A percentile compares a stretch with the other conserved stretches of the same genome.
These are phyloP conservation scores for Bubo bubo DNA, from an alignment of 2,113 vertebrate genomes.

Conservation along the genomic window DNA sequence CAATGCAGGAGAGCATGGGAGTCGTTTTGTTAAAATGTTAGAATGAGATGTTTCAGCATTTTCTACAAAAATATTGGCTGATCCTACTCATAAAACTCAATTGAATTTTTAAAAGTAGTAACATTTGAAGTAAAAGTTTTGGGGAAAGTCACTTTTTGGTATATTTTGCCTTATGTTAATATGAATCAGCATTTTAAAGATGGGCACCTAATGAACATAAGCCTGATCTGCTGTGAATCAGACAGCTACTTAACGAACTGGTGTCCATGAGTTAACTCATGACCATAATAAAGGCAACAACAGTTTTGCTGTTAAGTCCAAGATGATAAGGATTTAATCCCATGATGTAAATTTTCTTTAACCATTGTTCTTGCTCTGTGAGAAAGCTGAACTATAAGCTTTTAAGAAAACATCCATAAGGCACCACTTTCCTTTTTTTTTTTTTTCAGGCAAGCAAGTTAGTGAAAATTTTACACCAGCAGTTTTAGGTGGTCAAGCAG, in stretches of 20 bases:
- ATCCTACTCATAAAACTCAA: background rate
- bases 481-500: background rate
- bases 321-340: background rate
- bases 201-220: background rate
- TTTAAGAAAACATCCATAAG: background rate
- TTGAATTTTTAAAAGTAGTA: background rate
- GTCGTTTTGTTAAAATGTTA: background rate
- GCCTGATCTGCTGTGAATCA: background rate
- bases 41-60: background rate
- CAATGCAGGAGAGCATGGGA: background rate
- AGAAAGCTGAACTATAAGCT: background rate
- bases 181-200: background rate
- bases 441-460: background rate
- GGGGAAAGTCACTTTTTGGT: background rate
- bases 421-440: accelerated
- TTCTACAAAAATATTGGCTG: background rate
- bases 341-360: background rate
- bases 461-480: background rate
- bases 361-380: background rate
- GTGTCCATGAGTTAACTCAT: background rate
- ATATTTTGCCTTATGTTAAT: background rate
- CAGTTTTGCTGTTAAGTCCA: background rate
- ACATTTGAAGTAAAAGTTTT: background rate
- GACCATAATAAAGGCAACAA: background rate
- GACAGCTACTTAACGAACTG: background rate